phyloP scores from a whole-genome alignment of 2,797 vertebrate species.

The Rallus crepitans region DNA sequence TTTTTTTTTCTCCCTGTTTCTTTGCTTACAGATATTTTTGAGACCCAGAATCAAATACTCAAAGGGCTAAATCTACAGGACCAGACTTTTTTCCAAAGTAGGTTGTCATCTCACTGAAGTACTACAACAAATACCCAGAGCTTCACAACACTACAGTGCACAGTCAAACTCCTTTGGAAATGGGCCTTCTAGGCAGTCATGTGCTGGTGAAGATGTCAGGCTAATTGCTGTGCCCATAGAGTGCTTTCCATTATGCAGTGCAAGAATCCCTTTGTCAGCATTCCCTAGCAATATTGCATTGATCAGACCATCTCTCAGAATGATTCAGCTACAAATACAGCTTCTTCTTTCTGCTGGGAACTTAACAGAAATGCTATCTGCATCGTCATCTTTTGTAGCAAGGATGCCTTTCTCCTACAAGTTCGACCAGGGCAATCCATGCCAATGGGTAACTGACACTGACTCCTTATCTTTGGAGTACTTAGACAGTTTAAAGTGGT shows the following conservation, averaged over 20 bases:
- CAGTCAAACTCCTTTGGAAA: neutral
- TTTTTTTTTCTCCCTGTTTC: too few relatives aligned
- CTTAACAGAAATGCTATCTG: neutral
- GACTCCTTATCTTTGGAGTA: neutral
- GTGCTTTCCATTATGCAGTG: neutral
- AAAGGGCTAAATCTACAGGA: neutral
- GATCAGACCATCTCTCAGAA: neutral
- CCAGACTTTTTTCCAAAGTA: neutral
- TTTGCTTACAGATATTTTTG: neutral
- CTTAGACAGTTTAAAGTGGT: neutral
- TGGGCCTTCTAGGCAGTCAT: neutral
- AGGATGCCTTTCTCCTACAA: neutral
- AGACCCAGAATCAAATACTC: neutral
- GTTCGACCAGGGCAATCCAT: neutral
- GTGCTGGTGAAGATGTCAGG: neutral
- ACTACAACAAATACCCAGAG: neutral
- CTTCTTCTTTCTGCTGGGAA: neutral
- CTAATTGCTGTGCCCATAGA: neutral
- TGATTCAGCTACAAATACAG: neutral
- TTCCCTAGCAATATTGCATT: neutral
- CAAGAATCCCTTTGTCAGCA: conserved; percentile 1
- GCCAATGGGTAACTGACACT: neutral
- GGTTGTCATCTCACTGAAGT: neutral
- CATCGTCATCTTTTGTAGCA: neutral
- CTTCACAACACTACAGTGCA: neutral